Percentiles rank a stretch among this genome's conserved stretches.
These are phyloP conservation scores for Eupithecia insigniata DNA, from an alignment of 2,888 invertebrate genomes.

Conservation along the genomic window DNA sequence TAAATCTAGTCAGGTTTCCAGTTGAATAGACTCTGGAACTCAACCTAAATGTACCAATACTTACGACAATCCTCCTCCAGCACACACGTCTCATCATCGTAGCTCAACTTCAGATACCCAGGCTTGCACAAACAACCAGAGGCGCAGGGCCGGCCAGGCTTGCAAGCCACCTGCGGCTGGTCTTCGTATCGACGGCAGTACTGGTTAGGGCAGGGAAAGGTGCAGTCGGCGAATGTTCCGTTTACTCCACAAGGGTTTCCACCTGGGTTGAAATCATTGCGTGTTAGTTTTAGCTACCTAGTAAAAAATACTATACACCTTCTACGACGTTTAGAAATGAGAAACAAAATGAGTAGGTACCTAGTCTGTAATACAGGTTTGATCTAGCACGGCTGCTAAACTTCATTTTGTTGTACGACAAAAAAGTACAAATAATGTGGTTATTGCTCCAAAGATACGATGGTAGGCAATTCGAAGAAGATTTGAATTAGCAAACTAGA, in stretches of 20 bases:
- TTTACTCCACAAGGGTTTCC: constrained; percentile 57
- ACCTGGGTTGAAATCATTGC: constrained; percentile 38
- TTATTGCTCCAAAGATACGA: background rate
- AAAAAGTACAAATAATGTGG: no score
- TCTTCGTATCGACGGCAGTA: constrained; percentile 56
- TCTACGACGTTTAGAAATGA: no score
- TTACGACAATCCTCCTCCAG: constrained; percentile 39
- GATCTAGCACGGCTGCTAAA: no score
- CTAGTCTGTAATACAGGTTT: no score
- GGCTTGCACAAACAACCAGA: constrained; percentile 58
- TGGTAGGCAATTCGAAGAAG: background rate
- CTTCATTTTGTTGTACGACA: no score
- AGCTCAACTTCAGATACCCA: constrained; percentile 48
- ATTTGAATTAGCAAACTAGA: background rate
- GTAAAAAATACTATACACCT: no score
- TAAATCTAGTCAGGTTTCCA: no score
- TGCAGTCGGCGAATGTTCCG: constrained; percentile 52
- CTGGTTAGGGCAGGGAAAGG: constrained; percentile 51
- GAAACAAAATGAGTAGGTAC: no score
- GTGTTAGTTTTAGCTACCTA: background rate
- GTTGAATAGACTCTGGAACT: no score
- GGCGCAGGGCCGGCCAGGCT: constrained; percentile 51
- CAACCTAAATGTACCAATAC: no score
- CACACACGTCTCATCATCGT: constrained; percentile 51
- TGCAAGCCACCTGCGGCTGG: constrained; percentile 47